Percentiles rank a stretch among this genome's conserved stretches.
Evolutionary conservation across 2,888 invertebrate genomes (phyloP).

Genomic region (Pandemis heparana): DNA sequence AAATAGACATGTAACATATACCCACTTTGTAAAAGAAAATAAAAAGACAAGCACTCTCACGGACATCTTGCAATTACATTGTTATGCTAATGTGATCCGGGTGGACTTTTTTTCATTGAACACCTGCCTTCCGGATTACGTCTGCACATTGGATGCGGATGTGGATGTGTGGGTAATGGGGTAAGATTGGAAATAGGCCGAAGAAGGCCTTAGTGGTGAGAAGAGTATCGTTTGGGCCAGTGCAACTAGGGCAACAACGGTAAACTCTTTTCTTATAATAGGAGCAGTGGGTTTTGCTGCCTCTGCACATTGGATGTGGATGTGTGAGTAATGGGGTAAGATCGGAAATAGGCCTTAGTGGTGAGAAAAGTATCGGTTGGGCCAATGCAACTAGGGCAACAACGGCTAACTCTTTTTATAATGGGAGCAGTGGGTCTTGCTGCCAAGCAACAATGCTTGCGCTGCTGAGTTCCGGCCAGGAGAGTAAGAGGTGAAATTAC

Average conservation of each 20-base stretch:
- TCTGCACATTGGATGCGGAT: background rate
- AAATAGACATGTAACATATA: conserved; percentile 27
- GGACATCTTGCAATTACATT: conserved; percentile 38
- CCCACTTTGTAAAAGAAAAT: conserved; percentile 19
- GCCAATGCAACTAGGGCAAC: too few relatives aligned
- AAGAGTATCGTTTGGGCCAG: too few relatives aligned
- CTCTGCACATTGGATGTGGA: background rate
- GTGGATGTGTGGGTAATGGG: background rate
- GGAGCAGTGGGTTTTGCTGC: too few relatives aligned
- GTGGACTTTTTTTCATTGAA: conserved; percentile 26
- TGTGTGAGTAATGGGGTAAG: background rate
- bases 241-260: too few relatives aligned
- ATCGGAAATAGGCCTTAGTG: background rate
- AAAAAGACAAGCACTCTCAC: conserved; percentile 7
- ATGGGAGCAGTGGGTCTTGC: too few relatives aligned
- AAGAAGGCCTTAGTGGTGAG: too few relatives aligned
- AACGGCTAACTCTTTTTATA: too few relatives aligned
- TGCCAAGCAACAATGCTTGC: too few relatives aligned
- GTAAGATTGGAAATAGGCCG: background rate
- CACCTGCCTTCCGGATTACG: conserved; percentile 37
- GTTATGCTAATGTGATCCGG: conserved; percentile 39
- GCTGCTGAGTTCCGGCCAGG: too few relatives aligned
- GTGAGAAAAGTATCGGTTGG: too few relatives aligned
- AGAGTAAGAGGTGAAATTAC: too few relatives aligned
- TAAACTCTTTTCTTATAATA: too few relatives aligned